phyloP scores from a whole-genome alignment of 2,797 vertebrate genomes.

The Nyctibius grandis region DNA sequence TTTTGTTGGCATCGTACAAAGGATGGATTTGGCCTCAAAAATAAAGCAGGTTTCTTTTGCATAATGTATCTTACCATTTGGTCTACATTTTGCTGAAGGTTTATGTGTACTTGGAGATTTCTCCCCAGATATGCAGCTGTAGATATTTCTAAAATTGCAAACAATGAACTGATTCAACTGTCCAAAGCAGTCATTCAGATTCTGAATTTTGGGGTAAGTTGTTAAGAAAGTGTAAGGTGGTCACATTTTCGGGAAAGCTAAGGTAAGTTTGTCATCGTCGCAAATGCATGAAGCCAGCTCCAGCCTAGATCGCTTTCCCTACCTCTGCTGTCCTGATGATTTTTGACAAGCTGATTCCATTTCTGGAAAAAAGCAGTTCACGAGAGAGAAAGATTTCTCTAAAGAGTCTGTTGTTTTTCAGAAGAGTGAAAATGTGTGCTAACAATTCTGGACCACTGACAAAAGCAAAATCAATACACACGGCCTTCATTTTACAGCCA shows the following conservation, averaged over 20 bases:
- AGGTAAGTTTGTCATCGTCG: not conserved
- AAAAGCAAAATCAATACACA: conserved; percentile 73
- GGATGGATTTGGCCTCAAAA: conserved; percentile 42
- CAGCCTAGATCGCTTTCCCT: not conserved
- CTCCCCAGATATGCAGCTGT: conserved; percentile 30
- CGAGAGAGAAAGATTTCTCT: conserved; percentile 40
- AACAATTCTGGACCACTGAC: conserved; percentile 69
- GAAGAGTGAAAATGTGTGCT: conserved; percentile 69
- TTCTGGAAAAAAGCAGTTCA: conserved; percentile 37
- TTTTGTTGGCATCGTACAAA: conserved; percentile 1
- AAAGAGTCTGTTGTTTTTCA: conserved; percentile 70
- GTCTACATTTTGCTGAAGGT: conserved; percentile 46
- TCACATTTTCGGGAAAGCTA: conserved; percentile 6
- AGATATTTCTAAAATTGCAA: conserved; percentile 36
- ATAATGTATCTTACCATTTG: conserved; percentile 58
- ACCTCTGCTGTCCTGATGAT: conserved; percentile 11
- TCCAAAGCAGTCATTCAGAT: conserved; percentile 1
- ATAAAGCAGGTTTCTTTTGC: conserved; percentile 55
- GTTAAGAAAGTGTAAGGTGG: not conserved
- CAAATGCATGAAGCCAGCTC: not conserved
- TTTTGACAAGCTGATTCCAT: conserved; percentile 35
- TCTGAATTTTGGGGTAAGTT: not conserved
- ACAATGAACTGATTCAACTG: conserved; percentile 42
- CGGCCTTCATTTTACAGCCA: conserved; percentile 51
- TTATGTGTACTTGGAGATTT: conserved; percentile 44